A percentile compares a stretch with the other conserved stretches of the same genome.
phyloP scores from a whole-genome alignment of 2,888 invertebrate genomes.

The Tineola bisselliella region DNA sequence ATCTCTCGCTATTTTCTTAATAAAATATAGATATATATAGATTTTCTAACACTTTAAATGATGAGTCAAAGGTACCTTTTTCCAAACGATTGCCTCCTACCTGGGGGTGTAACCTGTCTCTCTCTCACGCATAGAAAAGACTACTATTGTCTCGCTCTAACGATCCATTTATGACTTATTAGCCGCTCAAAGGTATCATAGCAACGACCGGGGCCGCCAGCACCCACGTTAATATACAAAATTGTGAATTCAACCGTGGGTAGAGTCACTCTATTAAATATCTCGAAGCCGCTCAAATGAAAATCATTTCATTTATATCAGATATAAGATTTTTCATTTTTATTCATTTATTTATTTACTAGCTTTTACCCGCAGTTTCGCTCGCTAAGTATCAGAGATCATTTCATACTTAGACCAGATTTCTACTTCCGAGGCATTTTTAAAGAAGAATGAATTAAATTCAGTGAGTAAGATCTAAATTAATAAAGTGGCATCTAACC shows the following conservation, averaged over 20 bases:
- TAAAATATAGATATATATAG: neutral
- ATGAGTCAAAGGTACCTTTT: slow-evolving; percentile 48
- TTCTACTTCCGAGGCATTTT: too few species aligned
- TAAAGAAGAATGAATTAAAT: too few species aligned
- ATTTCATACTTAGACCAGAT: too few species aligned
- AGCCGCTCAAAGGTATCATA: slow-evolving; percentile 65
- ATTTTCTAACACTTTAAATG: neutral
- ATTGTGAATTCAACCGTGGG: slow-evolving; percentile 56
- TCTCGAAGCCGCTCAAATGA: neutral
- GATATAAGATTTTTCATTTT: too few species aligned
- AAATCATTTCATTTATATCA: neutral
- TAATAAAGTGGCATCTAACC: too few species aligned
- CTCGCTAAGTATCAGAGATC: too few species aligned
- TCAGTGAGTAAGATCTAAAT: too few species aligned
- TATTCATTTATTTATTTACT: too few species aligned
- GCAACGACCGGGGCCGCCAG: slow-evolving; percentile 36
- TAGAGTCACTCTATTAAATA: slow-evolving; percentile 58
- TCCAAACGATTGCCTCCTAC: slow-evolving; percentile 61
- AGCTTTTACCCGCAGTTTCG: too few species aligned
- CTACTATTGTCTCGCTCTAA: slow-evolving; percentile 29
- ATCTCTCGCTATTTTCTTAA: too few species aligned
- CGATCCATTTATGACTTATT: slow-evolving; percentile 65
- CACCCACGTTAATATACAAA: slow-evolving; percentile 50
- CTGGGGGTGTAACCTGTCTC: slow-evolving; percentile 36
- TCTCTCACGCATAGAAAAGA: slow-evolving; percentile 23